Evolutionary conservation across 2,888 invertebrate species (phyloP), one percentile per base, ranked within the genome.

Genomic region (Eledone cirrhosa): DNA sequence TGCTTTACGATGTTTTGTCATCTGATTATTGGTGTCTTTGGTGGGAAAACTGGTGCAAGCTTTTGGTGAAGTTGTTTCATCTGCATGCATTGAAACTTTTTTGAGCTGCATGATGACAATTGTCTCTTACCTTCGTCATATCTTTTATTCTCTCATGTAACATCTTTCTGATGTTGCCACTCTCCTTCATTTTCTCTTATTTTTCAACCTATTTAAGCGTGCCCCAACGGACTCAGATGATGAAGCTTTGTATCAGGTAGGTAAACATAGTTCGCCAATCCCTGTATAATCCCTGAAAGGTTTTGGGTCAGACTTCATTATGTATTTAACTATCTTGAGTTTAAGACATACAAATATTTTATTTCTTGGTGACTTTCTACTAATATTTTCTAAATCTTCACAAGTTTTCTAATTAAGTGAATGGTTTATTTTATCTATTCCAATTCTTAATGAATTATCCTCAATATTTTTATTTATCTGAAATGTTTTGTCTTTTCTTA

Each of bases 141-240:
- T n/a, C 27, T 63, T 5, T 63, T 63, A 63, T 11, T 63, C 65
- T 24, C 27, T 8, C 27, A 8, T 63, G 24, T 24, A 63, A 63
- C 65, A 24, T 63, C 65, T 63, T 63, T 63, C 14, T n/a, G n/a
- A 24, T 63, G n/a, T 63, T 24, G 27, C 13, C 14, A 24, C 65
- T 13, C 24, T 63, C 24, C 27, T 27, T 63, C n/a, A 63, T n/a
- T 63, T 24, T 27, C 27, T n/a, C 65, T 63, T 27, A 63, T 27
- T 63, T 27, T 63, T 63, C 65, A 63, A 63, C 65, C 41, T n/a
- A n/a, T 72, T 72, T 72, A 72, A 72, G 72, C 33, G 72, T 41
- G 72, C 72, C 11, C 72, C 72, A n/a, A 72, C 72, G n/a, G 72
- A 72, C 22, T 72, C 72, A 72, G 72, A 72, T 72, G 72, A 72